These are phyloP conservation scores for Hyperoplus lanceolatus DNA, from an alignment of 2,797 vertebrate genomes.

Conservation along the genomic window DNA sequence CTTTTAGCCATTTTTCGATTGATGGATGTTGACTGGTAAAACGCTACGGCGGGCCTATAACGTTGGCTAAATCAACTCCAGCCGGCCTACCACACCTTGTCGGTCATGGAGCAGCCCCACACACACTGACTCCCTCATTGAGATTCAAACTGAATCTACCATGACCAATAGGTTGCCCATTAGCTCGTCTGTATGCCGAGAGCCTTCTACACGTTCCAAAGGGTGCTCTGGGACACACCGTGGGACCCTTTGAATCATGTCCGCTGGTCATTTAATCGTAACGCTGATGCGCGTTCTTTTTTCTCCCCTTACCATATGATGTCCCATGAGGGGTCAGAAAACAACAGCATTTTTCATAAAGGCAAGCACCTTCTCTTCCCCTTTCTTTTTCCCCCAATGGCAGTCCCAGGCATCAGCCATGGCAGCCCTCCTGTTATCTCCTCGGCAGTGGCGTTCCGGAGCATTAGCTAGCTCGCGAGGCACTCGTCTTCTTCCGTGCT, in stretches of 20 bases:
- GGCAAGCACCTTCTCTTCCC: slow-evolving; percentile 43
- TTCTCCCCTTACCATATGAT: slow-evolving; percentile 67
- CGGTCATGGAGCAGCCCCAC: slow-evolving; percentile 76
- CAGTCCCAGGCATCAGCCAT: slow-evolving; percentile 75
- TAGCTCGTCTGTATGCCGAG: slow-evolving; percentile 81
- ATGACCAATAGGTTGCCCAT: slow-evolving; percentile 85
- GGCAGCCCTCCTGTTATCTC: slow-evolving; percentile 81
- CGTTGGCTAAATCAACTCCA: slow-evolving; percentile 80
- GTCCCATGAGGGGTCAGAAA: slow-evolving; percentile 80
- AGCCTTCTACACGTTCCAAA: slow-evolving; percentile 80
- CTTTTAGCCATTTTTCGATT: slow-evolving; percentile 53
- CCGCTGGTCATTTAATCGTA: slow-evolving; percentile 83
- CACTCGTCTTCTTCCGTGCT: slow-evolving; percentile 80
- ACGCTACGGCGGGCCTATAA: slow-evolving; percentile 63
- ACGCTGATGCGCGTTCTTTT: slow-evolving; percentile 78
- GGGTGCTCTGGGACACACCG: slow-evolving; percentile 74
- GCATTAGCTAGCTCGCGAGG: slow-evolving; percentile 83
- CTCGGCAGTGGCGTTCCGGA: slow-evolving; percentile 81
- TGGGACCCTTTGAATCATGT: slow-evolving; percentile 76
- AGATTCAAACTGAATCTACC: slow-evolving; percentile 83
- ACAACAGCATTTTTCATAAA: slow-evolving; percentile 79
- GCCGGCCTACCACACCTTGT: slow-evolving; percentile 81
- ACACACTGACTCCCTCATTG: slow-evolving; percentile 81
- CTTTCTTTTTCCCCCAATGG: slow-evolving; percentile 40
- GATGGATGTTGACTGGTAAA: slow-evolving; percentile 79